These are phyloP conservation scores for Drosophila quadrilineata DNA, from an alignment of 1,140 invertebrate species.

Conservation along the genomic window DNA sequence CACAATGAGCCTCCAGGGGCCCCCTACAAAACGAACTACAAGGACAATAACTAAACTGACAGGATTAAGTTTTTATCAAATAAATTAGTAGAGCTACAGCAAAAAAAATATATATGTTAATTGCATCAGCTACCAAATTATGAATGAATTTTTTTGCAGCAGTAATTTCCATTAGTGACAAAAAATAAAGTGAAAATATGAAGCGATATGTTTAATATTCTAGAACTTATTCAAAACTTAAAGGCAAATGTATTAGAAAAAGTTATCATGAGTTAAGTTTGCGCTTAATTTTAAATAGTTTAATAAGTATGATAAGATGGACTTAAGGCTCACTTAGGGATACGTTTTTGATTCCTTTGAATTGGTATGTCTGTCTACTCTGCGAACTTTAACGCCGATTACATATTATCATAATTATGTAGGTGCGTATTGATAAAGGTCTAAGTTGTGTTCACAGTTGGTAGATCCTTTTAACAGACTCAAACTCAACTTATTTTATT, in stretches of 20 bases:
- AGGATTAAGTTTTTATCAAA: no score
- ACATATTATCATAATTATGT: slow-evolving; percentile 17
- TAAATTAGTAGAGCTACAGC: no score
- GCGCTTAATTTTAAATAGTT: slow-evolving; percentile 30
- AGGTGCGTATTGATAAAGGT: not conserved
- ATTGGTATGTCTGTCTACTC: not conserved
- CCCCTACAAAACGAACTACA: no score
- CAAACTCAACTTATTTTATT: slow-evolving; percentile 74
- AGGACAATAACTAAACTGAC: not conserved
- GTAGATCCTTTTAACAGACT: not conserved
- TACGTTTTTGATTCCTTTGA: slow-evolving; percentile 53
- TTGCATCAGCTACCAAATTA: no score
- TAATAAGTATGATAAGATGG: slow-evolving; percentile 16
- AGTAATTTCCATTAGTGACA: no score
- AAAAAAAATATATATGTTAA: no score
- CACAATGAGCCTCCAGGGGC: no score
- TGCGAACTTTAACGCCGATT: not conserved
- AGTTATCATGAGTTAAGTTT: not conserved
- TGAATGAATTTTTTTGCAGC: no score
- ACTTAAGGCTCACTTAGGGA: slow-evolving; percentile 40
- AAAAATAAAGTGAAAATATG: no score
- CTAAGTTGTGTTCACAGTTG: not conserved
- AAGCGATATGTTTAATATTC: no score
- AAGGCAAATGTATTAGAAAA: not conserved
- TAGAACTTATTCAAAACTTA: not conserved